Evolutionary conservation across 2,113 vertebrate species (phyloP).

Genomic region (Anarhynchus alexandrinus): DNA sequence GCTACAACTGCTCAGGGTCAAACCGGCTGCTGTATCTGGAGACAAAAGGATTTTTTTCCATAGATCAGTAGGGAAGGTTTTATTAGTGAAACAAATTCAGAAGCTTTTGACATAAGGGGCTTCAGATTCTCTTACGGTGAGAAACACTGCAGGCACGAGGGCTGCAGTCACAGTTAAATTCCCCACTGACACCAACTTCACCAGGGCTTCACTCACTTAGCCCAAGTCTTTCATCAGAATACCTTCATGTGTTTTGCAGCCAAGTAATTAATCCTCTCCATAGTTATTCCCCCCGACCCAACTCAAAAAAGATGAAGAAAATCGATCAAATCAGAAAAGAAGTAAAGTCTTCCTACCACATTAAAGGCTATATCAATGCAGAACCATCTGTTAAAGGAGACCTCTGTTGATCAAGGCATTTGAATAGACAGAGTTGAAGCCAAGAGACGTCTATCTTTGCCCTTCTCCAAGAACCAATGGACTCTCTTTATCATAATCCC

Average conservation of each 20-base stretch:
- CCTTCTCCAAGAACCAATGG: background rate
- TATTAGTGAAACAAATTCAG: background rate
- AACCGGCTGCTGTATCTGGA: background rate
- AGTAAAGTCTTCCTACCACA: background rate
- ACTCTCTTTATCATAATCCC: background rate
- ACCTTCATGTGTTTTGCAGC: background rate
- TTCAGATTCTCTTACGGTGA: background rate
- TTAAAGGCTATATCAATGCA: background rate
- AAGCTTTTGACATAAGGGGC: background rate
- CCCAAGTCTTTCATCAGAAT: background rate
- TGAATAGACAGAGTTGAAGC: background rate
- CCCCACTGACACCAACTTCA: background rate
- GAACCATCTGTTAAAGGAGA: background rate
- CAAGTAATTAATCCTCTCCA: constrained; percentile 18
- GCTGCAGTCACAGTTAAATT: background rate
- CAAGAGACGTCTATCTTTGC: background rate
- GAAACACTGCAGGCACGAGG: background rate
- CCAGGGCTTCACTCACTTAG: background rate
- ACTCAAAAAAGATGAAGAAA: constrained; percentile 13
- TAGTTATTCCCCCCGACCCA: background rate
- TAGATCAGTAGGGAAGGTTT: background rate
- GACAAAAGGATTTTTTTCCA: background rate
- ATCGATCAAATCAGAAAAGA: constrained; percentile 16
- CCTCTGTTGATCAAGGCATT: background rate
- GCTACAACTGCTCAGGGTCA: background rate